Percentiles rank a stretch among this genome's conserved stretches.
These are phyloP conservation scores for Emydocephalus ijimae DNA, from an alignment of 2,113 vertebrate species.

Conservation along the genomic window DNA sequence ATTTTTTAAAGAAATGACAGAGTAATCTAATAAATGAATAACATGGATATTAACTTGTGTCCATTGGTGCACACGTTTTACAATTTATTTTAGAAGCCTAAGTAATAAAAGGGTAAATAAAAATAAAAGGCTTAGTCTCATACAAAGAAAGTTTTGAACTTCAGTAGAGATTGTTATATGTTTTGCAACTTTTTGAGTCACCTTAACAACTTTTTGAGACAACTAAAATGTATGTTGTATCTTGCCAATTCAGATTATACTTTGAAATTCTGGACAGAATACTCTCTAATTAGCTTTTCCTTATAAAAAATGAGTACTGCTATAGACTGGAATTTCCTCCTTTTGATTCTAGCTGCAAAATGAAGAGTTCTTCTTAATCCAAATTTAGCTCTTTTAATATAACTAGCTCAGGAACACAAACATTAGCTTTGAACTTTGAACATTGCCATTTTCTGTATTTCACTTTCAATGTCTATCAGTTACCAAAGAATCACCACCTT, in stretches of 20 bases:
- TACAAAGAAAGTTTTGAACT: not conserved
- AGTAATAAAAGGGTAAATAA: not conserved
- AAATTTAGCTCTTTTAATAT: not conserved
- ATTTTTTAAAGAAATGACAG: no score
- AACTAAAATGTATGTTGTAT: not conserved
- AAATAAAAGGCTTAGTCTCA: not conserved
- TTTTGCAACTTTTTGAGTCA: not conserved
- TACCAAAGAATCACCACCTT: not conserved
- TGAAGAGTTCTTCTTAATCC: not conserved
- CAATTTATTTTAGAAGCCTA: constrained; percentile 27
- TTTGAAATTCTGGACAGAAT: not conserved
- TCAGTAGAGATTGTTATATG: not conserved
- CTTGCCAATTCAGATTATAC: not conserved
- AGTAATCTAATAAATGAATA: not conserved
- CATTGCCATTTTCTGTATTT: not conserved
- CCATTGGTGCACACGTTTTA: not conserved
- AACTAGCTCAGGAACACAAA: not conserved
- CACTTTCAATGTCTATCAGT: not conserved
- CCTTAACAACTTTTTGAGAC: not conserved
- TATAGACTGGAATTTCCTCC: not conserved
- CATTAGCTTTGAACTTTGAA: not conserved
- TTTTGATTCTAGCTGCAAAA: not conserved
- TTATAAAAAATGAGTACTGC: constrained; percentile 2
- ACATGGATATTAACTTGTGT: not conserved
- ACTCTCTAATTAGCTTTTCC: not conserved